Evolutionary conservation across 2,797 vertebrate species (phyloP).

Genomic region (Pyrrhura leucotis): DNA sequence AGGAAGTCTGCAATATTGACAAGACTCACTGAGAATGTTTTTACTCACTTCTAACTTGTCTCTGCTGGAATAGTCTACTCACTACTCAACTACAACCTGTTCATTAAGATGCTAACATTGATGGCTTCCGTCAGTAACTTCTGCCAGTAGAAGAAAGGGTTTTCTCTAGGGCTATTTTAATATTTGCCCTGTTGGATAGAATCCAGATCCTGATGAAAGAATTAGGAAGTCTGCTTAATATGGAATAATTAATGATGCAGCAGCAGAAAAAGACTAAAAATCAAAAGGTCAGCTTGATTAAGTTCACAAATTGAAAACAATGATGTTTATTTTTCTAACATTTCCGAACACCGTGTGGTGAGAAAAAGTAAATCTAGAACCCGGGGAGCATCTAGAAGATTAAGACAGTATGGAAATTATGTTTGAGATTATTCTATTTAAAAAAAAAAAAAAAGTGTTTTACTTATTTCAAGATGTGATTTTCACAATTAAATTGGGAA

Average conservation of each 20-base stretch:
- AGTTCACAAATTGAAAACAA: neutral
- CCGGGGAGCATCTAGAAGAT: neutral
- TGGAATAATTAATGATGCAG: neutral
- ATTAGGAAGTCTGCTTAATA: neutral
- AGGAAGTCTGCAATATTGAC: neutral
- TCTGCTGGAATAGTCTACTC: neutral
- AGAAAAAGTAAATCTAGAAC: neutral
- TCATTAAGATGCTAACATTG: neutral
- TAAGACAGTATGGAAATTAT: neutral
- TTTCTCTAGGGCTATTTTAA: neutral
- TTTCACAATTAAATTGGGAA: neutral
- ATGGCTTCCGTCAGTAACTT: neutral
- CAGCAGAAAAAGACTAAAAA: neutral
- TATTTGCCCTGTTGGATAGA: neutral
- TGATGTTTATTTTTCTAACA: neutral
- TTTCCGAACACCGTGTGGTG: neutral
- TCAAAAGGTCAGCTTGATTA: neutral
- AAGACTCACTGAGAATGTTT: neutral
- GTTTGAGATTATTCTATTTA: neutral
- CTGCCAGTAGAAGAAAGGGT: neutral
- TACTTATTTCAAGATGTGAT: neutral
- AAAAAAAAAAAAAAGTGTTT: neutral
- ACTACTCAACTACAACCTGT: neutral
- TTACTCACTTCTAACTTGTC: neutral
- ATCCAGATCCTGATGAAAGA: neutral